These are phyloP conservation scores for Halisarca cf. caerulea DNA, from an alignment of 37 sponge, comb jelly and placozoan genomes.

Conservation along the genomic window DNA sequence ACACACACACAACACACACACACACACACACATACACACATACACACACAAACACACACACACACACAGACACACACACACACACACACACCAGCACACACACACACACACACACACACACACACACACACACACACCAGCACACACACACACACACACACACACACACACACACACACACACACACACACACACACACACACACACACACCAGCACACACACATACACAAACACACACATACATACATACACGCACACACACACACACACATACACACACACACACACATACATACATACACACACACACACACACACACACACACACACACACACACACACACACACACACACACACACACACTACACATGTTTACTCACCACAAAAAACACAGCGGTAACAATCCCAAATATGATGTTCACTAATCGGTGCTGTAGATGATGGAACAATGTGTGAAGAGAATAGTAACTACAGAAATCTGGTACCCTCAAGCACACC, in stretches of 20 bases:
- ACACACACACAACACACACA: slow-evolving; percentile 23
- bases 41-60: not conserved
- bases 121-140: too few relatives aligned
- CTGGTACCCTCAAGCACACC: too few relatives aligned
- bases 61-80: too few relatives aligned
- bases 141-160: not conserved
- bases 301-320: slow-evolving; percentile 6
- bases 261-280: not conserved
- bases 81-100: not conserved
- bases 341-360: slow-evolving; percentile 10
- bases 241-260: too few relatives aligned
- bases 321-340: slow-evolving; percentile 20
- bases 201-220: slow-evolving; percentile 6
- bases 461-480: not conserved
- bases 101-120: too few relatives aligned
- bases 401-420: slow-evolving; percentile 51
- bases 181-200: slow-evolving; percentile 20
- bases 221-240: not conserved
- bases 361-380: slow-evolving; percentile 15
- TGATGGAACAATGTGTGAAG: not conserved
- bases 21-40: slow-evolving; percentile 22
- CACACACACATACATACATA: not conserved
- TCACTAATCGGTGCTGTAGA: slow-evolving; percentile 62
- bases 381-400: slow-evolving; percentile 50
- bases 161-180: not conserved